phyloP scores from a whole-genome alignment of 2,113 vertebrate genomes.

The Vombatus ursinus region DNA sequence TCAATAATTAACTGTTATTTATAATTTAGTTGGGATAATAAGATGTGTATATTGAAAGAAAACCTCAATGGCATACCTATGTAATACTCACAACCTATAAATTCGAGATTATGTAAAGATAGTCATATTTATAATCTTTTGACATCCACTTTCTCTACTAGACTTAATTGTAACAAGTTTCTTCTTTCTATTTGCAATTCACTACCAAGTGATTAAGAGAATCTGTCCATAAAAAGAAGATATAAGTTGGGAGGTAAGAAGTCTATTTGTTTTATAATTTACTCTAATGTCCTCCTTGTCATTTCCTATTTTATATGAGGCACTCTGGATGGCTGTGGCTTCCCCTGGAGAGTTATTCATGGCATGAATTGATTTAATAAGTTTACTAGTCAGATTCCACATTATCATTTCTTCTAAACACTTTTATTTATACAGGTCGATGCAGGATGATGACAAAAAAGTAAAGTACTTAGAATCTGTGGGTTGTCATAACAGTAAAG shows the following conservation, averaged over 20 bases:
- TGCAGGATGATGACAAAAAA: constrained; percentile 21
- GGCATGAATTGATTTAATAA: constrained; percentile 36
- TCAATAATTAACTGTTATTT: background rate
- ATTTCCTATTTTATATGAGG: constrained; percentile 24
- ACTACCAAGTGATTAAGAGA: background rate
- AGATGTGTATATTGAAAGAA: background rate
- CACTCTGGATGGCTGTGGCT: background rate
- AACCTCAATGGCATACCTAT: background rate
- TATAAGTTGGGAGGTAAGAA: constrained; percentile 17
- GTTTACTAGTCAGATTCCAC: constrained; percentile 49
- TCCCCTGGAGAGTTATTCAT: constrained; percentile 38
- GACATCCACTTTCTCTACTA: background rate
- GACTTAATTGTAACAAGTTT: constrained; percentile 1
- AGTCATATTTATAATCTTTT: background rate
- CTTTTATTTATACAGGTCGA: constrained; percentile 38
- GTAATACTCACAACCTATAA: background rate
- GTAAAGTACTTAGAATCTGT: background rate
- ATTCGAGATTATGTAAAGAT: background rate
- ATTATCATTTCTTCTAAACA: constrained; percentile 35
- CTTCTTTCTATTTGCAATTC: constrained; percentile 38
- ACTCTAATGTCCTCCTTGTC: background rate
- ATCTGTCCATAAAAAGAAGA: constrained; percentile 1
- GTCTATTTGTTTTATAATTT: background rate
- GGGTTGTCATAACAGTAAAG: constrained; percentile 47
- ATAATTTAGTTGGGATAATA: background rate